Percentiles rank a stretch among this genome's conserved stretches.
Conservation (phyloP, 2,888 invertebrate genomes). For the Liposcelis brunnea region DNA sequence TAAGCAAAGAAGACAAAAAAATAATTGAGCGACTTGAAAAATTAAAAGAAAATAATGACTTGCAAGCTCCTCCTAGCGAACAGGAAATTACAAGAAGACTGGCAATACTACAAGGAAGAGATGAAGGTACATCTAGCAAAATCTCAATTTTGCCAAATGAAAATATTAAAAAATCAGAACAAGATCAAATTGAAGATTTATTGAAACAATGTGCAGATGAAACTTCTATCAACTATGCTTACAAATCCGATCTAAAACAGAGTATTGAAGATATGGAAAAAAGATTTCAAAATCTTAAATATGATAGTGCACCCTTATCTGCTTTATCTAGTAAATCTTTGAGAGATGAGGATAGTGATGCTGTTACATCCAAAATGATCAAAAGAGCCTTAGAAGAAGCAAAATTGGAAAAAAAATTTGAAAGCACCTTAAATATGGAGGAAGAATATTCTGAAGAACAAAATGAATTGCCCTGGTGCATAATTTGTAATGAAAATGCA, state of each 20-base stretch:
- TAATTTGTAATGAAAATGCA: constrained; percentile 71
- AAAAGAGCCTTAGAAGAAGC: constrained; percentile 30
- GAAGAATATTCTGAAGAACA: constrained; percentile 19
- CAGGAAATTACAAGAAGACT: constrained; percentile 46
- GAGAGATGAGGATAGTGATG: constrained; percentile 23
- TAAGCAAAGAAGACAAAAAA: constrained; percentile 37
- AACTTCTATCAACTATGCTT: constrained; percentile 24
- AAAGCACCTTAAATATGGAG: not conserved
- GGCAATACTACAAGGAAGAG: constrained; percentile 46
- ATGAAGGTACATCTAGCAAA: constrained; percentile 16
- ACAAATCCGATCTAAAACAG: not conserved
- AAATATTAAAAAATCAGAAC: constrained; percentile 43
- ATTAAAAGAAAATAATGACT: constrained; percentile 39
- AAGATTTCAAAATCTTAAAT: constrained; percentile 31
- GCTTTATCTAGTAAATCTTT: constrained; percentile 5
- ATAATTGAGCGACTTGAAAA: constrained; percentile 49
- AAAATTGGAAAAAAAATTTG: constrained; percentile 23
- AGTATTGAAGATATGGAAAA: constrained; percentile 32
- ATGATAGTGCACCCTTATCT: not conserved
- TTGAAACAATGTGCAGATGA: constrained; percentile 34
- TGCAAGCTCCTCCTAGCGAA: constrained; percentile 34
- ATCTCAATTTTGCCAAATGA: not conserved
- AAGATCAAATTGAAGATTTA: constrained; percentile 54
- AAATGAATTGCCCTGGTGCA: constrained; percentile 60
- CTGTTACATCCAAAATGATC: constrained; percentile 24